These are phyloP conservation scores for Argentina silus DNA, from an alignment of 2,797 vertebrate genomes.

Conservation along the genomic window DNA sequence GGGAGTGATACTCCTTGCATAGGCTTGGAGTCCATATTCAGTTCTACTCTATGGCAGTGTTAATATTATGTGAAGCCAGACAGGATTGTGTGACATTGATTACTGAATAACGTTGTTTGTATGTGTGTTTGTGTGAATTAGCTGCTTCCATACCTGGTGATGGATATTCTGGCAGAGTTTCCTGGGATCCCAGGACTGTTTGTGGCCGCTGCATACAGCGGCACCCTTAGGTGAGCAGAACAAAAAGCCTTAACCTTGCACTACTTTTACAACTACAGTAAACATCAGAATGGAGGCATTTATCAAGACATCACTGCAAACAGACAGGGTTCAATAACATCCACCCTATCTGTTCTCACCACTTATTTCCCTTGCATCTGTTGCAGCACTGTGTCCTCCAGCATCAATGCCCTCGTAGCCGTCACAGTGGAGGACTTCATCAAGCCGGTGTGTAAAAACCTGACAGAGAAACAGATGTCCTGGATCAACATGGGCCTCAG, in stretches of 20 bases:
- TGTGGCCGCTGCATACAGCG: slow-evolving; percentile 84
- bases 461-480: slow-evolving; percentile 69
- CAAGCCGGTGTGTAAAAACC: slow-evolving; percentile 64
- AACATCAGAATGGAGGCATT: background rate
- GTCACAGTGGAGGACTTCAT: slow-evolving; percentile 84
- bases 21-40: too few relatives aligned
- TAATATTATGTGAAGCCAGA: background rate
- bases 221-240: slow-evolving; percentile 78
- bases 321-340: background rate
- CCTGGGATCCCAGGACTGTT: slow-evolving; percentile 83
- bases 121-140: slow-evolving; percentile 34
- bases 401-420: slow-evolving; percentile 85
- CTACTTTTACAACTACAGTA: too few relatives aligned
- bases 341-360: background rate
- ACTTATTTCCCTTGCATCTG: background rate
- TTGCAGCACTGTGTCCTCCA: slow-evolving; percentile 85
- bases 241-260: too few relatives aligned
- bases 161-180: slow-evolving; percentile 78
- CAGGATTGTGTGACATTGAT: background rate
- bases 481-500: slow-evolving; percentile 86
- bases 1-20: too few relatives aligned
- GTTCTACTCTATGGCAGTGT: background rate
- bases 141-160: slow-evolving; percentile 83
- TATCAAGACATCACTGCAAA: too few relatives aligned
- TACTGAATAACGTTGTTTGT: background rate